These are phyloP conservation scores for Clanis bilineata DNA, from an alignment of 2,888 invertebrate species.

Conservation along the genomic window DNA sequence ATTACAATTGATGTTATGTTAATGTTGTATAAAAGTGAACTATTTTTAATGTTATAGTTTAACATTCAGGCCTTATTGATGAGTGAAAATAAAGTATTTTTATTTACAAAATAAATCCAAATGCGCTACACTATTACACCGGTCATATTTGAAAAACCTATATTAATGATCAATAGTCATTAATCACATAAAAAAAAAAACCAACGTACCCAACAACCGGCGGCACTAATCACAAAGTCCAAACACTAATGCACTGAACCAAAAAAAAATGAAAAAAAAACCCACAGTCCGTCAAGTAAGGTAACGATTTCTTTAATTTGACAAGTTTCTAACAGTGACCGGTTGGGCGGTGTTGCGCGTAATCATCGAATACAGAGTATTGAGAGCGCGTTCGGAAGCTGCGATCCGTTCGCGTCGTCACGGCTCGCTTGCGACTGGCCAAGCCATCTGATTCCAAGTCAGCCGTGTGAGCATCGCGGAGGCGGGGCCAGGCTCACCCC, in stretches of 20 bases:
- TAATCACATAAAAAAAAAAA: conserved; percentile 13
- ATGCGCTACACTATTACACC: not conserved
- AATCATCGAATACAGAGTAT: conserved; percentile 77
- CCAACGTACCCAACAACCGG: conserved; percentile 35
- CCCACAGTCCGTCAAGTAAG: conserved; percentile 59
- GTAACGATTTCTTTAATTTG: conserved; percentile 67
- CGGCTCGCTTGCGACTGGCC: conserved; percentile 81
- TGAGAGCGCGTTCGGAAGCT: conserved; percentile 62
- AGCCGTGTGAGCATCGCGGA: conserved; percentile 79
- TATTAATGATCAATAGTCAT: not conserved
- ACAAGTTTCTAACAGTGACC: conserved; percentile 67
- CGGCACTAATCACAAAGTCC: conserved; percentile 17
- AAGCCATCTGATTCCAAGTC: conserved; percentile 81
- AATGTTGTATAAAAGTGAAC: not conserved
- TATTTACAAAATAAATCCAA: not conserved
- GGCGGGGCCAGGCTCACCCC: conserved; percentile 69
- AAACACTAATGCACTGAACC: conserved; percentile 24
- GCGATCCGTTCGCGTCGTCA: conserved; percentile 79
- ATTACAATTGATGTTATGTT: not conserved
- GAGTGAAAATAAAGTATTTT: not conserved
- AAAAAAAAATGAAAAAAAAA: conserved; percentile 36
- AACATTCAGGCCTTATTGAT: not conserved
- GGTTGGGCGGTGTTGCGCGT: conserved; percentile 74
- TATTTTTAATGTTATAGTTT: not conserved
- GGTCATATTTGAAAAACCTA: not conserved